Evolutionary conservation across 2,113 vertebrate genomes (phyloP), one percentile per base, ranked within the genome.

Genomic region (Eclectus roratus): DNA sequence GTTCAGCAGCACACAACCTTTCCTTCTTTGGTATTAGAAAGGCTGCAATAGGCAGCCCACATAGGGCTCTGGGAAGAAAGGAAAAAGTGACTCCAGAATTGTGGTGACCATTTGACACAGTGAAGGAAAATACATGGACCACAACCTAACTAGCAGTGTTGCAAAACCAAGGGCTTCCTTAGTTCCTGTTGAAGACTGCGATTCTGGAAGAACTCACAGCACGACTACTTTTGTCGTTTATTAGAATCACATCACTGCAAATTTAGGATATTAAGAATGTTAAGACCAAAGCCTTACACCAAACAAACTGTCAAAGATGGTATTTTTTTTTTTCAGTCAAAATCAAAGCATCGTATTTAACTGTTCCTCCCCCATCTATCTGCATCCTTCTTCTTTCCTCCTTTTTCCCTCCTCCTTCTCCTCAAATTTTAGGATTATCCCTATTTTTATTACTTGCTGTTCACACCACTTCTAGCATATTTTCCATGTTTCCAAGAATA

Each of bases 161-260:
- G 33, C 49, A 73, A 55, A 85, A 58, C 8, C 17, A 88, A 72
- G 11, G 28, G 18, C 37, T 77, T 77, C 52, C 24, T 77, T 24
- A 1, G 2, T 8, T 73, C 23, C 41, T 80, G 3, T 0, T 70
- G 58, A 68, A 82, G 31, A 31, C 58, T 20, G 17, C 13, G 47
- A 35, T 2, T 2, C 35, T 15, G 43, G 63, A 69, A 88, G 24
- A 88, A 72, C 5, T 58, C 17, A 18, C 28, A 66, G 31, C 23
- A 43, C 9, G 21, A 66, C 8, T 65, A 37, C 43, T 29, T 69
- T 71, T 60, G 25, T 35, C 24, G 52, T 83, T 85, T 55, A 35
- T 64, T 50, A 93, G 64, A 86, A 83, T 4, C 24, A 17, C 13
- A 76, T 17, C 14, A 56, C 5, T 66, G 21, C 28, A 85, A 80